Evolutionary conservation across 1,140 invertebrate genomes (phyloP).

Genomic region (Pseudomyrmex concolor): DNA sequence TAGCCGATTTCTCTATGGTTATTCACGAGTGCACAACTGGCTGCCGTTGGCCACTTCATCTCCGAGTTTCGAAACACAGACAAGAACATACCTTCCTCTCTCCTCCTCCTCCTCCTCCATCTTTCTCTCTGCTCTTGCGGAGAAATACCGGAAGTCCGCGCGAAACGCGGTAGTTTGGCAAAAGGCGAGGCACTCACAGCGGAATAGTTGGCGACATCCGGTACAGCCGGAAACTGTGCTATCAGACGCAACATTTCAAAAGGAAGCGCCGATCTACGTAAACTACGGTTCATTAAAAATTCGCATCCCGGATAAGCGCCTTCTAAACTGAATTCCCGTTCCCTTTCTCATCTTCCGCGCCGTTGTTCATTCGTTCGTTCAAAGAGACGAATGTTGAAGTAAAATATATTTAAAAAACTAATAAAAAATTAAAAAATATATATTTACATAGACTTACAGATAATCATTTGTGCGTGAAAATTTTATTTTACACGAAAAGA

Average conservation of each 20-base stretch:
- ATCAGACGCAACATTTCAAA: neutral
- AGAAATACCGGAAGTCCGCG: slow-evolving; percentile 10
- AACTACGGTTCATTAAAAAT: slow-evolving; percentile 23
- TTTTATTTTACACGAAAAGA: no score
- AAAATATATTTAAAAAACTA: no score
- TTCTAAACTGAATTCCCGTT: no score
- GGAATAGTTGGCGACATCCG: slow-evolving; percentile 68
- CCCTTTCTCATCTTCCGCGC: neutral
- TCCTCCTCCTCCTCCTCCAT: neutral
- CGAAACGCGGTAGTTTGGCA: slow-evolving; percentile 22
- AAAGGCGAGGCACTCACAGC: slow-evolving; percentile 12
- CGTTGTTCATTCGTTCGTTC: slow-evolving; percentile 10
- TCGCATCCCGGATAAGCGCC: neutral
- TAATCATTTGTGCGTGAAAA: no score
- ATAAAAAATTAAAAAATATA: no score
- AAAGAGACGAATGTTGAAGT: no score
- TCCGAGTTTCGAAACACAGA: slow-evolving; percentile 18
- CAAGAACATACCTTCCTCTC: neutral
- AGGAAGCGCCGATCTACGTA: slow-evolving; percentile 5
- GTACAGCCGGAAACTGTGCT: slow-evolving; percentile 1
- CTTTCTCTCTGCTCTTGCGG: neutral
- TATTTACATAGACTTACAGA: no score
- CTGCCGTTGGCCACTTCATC: slow-evolving; percentile 1
- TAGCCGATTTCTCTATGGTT: slow-evolving; percentile 34
- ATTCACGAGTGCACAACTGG: slow-evolving; percentile 31